Evolutionary conservation across 2,113 vertebrate species (phyloP).

Genomic region (Forbesichthys agassizii): DNA sequence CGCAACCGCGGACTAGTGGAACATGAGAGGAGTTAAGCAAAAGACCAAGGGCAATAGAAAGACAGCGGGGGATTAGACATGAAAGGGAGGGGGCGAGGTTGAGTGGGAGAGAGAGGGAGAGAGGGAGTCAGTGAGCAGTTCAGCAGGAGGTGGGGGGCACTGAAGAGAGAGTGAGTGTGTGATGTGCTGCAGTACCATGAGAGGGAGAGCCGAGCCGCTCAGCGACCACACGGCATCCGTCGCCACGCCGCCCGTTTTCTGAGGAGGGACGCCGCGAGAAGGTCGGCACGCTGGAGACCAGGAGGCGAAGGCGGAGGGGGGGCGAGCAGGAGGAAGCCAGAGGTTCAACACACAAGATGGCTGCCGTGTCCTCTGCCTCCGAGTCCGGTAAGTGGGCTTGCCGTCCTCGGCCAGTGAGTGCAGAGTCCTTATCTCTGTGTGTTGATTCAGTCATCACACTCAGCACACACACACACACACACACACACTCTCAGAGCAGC

Average conservation of each 20-base stretch:
- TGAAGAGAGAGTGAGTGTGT: constrained; percentile 30
- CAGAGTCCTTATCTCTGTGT: not conserved
- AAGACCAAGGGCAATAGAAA: constrained; percentile 16
- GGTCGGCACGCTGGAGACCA: constrained; percentile 58
- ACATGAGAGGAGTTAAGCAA: constrained; percentile 7
- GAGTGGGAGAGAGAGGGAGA: constrained; percentile 40
- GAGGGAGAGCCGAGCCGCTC: constrained; percentile 42
- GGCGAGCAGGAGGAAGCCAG: constrained; percentile 72
- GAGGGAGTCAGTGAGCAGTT: constrained; percentile 7
- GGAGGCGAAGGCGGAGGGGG: constrained; percentile 66
- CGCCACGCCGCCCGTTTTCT: constrained; percentile 32
- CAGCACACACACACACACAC: too few species aligned
- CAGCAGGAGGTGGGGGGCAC: not conserved
- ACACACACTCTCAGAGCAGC: constrained; percentile 3
- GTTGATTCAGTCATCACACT: too few species aligned
- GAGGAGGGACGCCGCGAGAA: constrained; percentile 38
- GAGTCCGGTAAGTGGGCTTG: constrained; percentile 69
- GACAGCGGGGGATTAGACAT: constrained; percentile 21
- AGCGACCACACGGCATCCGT: constrained; percentile 25
- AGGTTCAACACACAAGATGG: constrained; percentile 78
- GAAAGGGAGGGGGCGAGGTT: constrained; percentile 26
- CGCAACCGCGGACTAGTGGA: constrained; percentile 6
- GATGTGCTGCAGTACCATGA: constrained; percentile 63
- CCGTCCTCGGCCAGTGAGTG: constrained; percentile 25
- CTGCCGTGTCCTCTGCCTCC: constrained; percentile 74